phyloP scores from a whole-genome alignment of 2,113 vertebrate species.

The Lampris incognitus region DNA sequence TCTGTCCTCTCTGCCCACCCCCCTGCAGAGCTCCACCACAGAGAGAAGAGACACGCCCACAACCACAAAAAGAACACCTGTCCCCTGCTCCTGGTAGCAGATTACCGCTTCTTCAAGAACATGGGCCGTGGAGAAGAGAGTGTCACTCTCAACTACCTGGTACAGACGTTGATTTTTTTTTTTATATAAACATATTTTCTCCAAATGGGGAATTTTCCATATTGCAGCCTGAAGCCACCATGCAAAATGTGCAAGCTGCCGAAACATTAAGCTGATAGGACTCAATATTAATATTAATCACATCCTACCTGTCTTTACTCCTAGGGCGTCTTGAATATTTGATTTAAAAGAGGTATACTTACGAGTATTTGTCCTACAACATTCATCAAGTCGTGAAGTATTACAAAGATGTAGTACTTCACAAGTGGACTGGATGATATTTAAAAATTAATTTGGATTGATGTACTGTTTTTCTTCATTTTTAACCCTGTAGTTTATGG shows the following conservation, averaged over 20 bases:
- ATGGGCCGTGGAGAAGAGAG: conserved; percentile 97
- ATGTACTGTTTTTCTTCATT: too few relatives aligned
- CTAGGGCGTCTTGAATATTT: too few relatives aligned
- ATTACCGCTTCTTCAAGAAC: conserved; percentile 93
- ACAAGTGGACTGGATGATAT: too few relatives aligned
- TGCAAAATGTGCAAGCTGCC: neutral
- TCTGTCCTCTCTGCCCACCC: neutral
- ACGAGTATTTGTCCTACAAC: too few relatives aligned
- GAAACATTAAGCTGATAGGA: too few relatives aligned
- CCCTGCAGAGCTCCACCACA: conserved; percentile 70
- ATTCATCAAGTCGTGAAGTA: too few relatives aligned
- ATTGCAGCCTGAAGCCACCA: neutral
- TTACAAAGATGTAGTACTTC: too few relatives aligned
- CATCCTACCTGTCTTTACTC: too few relatives aligned
- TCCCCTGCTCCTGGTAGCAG: conserved; percentile 93
- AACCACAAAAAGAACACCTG: conserved; percentile 92
- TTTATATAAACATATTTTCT: neutral
- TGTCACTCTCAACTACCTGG: conserved; percentile 96
- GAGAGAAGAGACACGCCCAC: conserved; percentile 83
- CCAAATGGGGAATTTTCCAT: neutral
- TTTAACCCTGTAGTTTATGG: too few relatives aligned
- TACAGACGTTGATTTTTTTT: conserved; percentile 63
- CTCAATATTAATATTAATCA: too few relatives aligned
- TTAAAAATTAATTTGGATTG: too few relatives aligned
- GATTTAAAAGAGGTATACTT: too few relatives aligned